Base-by-base conservation (phyloP, 2,888 invertebrate genomes). In the Agrotis clavis region DNA sequence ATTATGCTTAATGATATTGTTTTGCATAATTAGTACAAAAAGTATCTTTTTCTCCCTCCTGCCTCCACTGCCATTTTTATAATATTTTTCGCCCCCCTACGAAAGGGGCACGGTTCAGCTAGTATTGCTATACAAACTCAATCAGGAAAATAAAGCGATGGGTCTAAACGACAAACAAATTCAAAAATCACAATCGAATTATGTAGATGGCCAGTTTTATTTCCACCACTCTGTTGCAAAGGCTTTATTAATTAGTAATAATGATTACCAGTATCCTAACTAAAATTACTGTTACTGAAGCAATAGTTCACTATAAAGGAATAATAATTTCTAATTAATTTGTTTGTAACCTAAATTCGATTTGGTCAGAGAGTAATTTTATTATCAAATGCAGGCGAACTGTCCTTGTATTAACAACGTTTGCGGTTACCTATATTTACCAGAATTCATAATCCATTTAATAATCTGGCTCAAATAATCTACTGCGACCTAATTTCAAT, bases 311-410 rank as follows among this genome's bases (percentile, higher is more conserved):
- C 9, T 30, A 18, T 66, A 48, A 18, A n/a, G n/a, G 13, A n/a
- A n/a, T n/a, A n/a, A n/a, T n/a, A n/a, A 48, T 65, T 50, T 45
- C 19, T 16, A 48, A 56, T 56, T 61, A 47, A 65, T 16, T n/a
- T 50, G 13, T 66, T 59, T 50, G 21, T 63, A 18, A 18, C 6
- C 47, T 61, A 18, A 61, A 75, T 25, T 61, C 19, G 50, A 54
- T 63, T 74, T 45, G 4, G 9, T 16, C 30, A 2, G 35, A 47
- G 7, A 6, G 1, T 35, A 51, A 25, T n/a, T n/a, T n/a, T n/a
- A n/a, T 5, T 41, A 56, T 7, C 19, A 35, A 19, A 70, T 71
- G 18, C 16, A 30, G 1, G 4, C 41, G 50, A 25, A 45, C 7
- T 14, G 11, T 2, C 16, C 0, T 41, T 48, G 0, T n/a, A 25